A percentile compares a stretch with the other conserved stretches of the same genome.
These are phyloP conservation scores for Apodemus speciosus DNA, from an alignment of 2,113 vertebrate species.

Conservation along the genomic window DNA sequence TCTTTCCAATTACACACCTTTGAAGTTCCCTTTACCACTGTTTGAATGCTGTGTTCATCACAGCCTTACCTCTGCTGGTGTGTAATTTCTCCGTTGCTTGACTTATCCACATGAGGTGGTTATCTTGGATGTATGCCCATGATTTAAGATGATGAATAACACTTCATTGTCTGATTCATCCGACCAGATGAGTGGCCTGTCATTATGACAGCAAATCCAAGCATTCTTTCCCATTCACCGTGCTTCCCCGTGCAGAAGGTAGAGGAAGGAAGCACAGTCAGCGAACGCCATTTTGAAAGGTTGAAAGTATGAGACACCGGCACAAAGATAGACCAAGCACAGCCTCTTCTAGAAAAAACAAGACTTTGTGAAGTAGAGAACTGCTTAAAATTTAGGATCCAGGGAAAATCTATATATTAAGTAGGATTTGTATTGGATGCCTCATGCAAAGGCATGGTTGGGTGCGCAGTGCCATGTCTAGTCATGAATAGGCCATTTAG, in stretches of 20 bases:
- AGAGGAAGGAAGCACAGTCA: neutral
- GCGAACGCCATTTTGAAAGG: neutral
- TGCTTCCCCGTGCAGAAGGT: neutral
- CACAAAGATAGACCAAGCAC: neutral
- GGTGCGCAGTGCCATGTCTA: neutral
- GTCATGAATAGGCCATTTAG: neutral
- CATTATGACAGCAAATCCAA: neutral
- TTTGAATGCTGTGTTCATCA: slow-evolving; percentile 70
- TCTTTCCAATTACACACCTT: slow-evolving; percentile 75
- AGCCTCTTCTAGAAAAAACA: neutral
- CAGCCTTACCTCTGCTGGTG: slow-evolving; percentile 70
- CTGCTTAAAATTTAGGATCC: neutral
- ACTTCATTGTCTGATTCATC: slow-evolving; percentile 53
- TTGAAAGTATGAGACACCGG: neutral
- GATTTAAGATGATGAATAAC: slow-evolving; percentile 60
- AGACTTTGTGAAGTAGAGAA: neutral
- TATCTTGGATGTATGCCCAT: slow-evolving; percentile 58
- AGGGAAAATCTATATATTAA: neutral
- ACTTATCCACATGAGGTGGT: slow-evolving; percentile 64
- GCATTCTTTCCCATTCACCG: neutral
- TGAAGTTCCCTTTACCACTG: slow-evolving; percentile 63
- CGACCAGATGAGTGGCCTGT: neutral
- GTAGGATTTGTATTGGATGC: neutral
- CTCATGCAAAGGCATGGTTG: neutral
- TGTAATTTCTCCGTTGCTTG: slow-evolving; percentile 65